Evolutionary conservation across 2,113 vertebrate species (phyloP).

Genomic region (Mastomys coucha): DNA sequence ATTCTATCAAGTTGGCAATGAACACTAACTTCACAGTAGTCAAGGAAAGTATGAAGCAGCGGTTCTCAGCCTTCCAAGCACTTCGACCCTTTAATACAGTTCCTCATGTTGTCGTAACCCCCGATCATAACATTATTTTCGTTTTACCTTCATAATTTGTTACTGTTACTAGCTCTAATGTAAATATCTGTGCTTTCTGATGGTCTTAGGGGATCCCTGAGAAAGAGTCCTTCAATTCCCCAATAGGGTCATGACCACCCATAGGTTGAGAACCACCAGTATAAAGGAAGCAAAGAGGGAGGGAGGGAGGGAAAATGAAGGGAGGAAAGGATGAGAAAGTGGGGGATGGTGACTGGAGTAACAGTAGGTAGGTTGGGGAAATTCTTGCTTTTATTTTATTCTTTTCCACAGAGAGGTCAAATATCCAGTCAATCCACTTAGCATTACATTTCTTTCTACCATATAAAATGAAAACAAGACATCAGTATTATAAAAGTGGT

Average conservation of each 20-base stretch:
- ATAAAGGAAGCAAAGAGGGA: neutral
- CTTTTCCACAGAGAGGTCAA: conserved; percentile 44
- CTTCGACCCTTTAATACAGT: neutral
- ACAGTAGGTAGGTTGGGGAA: neutral
- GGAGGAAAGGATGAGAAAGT: neutral
- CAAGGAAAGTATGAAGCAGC: neutral
- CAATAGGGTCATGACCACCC: too few relatives aligned
- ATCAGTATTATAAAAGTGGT: neutral
- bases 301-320: neutral
- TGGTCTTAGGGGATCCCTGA: neutral
- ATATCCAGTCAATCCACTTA: neutral
- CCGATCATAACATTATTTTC: neutral
- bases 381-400: conserved; percentile 41
- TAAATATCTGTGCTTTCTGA: neutral
- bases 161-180: neutral
- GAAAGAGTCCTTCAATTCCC: neutral
- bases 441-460: neutral
- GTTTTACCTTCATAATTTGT: neutral
- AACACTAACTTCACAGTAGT: too few relatives aligned
- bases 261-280: neutral
- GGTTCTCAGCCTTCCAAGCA: neutral
- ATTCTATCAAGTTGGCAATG: neutral
- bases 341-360: too few relatives aligned
- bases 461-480: conserved; percentile 32
- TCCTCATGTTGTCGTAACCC: neutral